These are phyloP conservation scores for Allacma fusca DNA, from an alignment of 2,888 invertebrate species.

Conservation along the genomic window DNA sequence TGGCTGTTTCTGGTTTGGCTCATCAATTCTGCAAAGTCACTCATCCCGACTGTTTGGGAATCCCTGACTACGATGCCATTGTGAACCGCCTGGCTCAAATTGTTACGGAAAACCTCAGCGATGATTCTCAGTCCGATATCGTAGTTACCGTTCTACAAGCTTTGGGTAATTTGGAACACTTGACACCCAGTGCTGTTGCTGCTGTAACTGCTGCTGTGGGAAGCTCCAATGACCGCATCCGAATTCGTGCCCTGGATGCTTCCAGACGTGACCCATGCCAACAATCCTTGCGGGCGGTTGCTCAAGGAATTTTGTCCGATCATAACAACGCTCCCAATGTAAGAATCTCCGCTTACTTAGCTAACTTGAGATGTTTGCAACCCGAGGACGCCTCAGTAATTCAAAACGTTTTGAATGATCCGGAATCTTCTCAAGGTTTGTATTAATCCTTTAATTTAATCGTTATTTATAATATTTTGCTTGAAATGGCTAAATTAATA, in stretches of 20 bases:
- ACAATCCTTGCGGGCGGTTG: slow-evolving; percentile 39
- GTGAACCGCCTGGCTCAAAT: slow-evolving; percentile 47
- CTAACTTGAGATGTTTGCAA: slow-evolving; percentile 45
- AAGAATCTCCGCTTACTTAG: slow-evolving; percentile 51
- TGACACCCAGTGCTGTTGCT: slow-evolving; percentile 45
- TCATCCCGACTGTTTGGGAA: slow-evolving; percentile 36
- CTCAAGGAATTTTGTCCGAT: slow-evolving; percentile 46
- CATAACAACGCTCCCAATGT: slow-evolving; percentile 20
- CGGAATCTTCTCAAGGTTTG: slow-evolving; percentile 79
- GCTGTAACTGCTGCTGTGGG: slow-evolving; percentile 39
- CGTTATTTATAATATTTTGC: too few species aligned
- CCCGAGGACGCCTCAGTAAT: slow-evolving; percentile 45
- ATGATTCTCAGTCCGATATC: slow-evolving; percentile 19
- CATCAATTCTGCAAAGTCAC: slow-evolving; percentile 49
- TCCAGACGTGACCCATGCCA: slow-evolving; percentile 56
- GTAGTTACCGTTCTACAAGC: slow-evolving; percentile 47
- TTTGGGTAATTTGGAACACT: slow-evolving; percentile 52
- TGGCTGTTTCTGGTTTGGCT: slow-evolving; percentile 54
- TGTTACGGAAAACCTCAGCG: slow-evolving; percentile 15
- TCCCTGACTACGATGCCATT: slow-evolving; percentile 38
- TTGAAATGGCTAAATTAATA: too few species aligned
- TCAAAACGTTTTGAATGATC: slow-evolving; percentile 67
- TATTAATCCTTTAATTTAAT: too few species aligned
- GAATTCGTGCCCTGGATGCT: slow-evolving; percentile 49
- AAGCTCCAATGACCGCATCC: slow-evolving; percentile 26